These are phyloP conservation scores for Ptiloglossa arizonensis DNA, from an alignment of 1,140 invertebrate species.

Conservation along the genomic window DNA sequence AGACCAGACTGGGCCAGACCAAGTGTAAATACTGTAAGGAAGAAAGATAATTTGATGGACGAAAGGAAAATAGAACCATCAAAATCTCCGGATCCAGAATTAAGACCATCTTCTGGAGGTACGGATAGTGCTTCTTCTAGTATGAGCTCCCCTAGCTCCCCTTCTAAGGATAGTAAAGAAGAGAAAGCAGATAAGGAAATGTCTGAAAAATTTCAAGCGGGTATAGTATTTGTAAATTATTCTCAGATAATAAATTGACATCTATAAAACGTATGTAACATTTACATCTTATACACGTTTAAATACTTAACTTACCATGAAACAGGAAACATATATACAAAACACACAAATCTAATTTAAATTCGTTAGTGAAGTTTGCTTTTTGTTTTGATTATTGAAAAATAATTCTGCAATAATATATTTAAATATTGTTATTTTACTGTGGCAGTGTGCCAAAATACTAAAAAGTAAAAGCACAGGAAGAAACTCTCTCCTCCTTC, in stretches of 20 bases:
- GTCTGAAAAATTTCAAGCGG: conserved; percentile 76
- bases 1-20: conserved; percentile 78
- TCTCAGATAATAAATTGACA: conserved; percentile 30
- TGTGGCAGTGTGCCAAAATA: conserved; percentile 71
- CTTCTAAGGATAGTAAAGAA: conserved; percentile 78
- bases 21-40: conserved; percentile 66
- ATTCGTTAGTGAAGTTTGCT: not conserved
- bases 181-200: conserved; percentile 79
- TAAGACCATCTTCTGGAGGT: conserved; percentile 73
- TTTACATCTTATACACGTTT: conserved; percentile 16
- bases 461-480: conserved; percentile 74
- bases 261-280: conserved; percentile 18
- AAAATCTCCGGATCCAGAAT: conserved; percentile 73
- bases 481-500: conserved; percentile 60
- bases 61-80: conserved; percentile 60
- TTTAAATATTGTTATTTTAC: conserved; percentile 34
- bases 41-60: conserved; percentile 65
- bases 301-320: not conserved
- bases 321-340: conserved; percentile 10
- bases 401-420: conserved; percentile 20
- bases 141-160: conserved; percentile 78
- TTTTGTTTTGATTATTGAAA: conserved; percentile 4
- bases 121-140: conserved; percentile 78
- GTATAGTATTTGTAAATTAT: conserved; percentile 58
- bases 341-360: conserved; percentile 6